Conservation (phyloP, 2,113 vertebrate genomes). For the Petromus typicus region DNA sequence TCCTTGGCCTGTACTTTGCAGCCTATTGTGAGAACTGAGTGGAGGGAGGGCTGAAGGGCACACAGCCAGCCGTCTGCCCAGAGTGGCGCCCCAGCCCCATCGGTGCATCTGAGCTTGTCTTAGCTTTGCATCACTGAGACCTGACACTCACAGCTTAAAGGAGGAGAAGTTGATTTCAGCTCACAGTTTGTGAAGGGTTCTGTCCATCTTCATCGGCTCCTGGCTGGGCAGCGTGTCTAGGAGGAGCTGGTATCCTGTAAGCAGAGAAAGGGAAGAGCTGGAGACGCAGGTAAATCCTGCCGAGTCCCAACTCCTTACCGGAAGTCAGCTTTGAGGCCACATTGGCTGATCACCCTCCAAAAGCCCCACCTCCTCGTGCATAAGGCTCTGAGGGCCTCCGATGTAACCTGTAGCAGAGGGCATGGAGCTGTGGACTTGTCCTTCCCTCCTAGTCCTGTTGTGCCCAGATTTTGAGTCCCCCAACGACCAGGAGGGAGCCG, state of each 20-base stretch:
- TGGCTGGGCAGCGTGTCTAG: no score
- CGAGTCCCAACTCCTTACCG: not conserved
- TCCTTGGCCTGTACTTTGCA: not conserved
- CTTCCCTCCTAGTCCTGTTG: not conserved
- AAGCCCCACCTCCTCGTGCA: not conserved
- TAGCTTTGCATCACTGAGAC: not conserved
- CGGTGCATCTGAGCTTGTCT: not conserved
- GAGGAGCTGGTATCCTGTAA: not conserved
- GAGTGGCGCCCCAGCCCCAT: not conserved
- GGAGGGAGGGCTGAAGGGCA: not conserved
- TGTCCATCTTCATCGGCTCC: no score
- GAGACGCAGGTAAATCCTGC: not conserved
- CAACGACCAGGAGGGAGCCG: no score
- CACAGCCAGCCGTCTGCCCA: not conserved
- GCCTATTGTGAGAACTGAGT: not conserved
- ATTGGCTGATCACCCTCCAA: not conserved
- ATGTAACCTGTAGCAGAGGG: not conserved
- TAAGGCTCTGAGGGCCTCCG: not conserved
- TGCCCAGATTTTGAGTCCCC: no score
- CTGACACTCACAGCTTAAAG: not conserved
- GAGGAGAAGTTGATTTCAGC: not conserved
- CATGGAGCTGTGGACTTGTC: not conserved
- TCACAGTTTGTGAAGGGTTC: not conserved
- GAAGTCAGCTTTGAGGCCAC: not conserved
- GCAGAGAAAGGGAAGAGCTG: not conserved